Evolutionary conservation across 2,888 invertebrate genomes (phyloP).

Genomic region (Nysson spinosus): DNA sequence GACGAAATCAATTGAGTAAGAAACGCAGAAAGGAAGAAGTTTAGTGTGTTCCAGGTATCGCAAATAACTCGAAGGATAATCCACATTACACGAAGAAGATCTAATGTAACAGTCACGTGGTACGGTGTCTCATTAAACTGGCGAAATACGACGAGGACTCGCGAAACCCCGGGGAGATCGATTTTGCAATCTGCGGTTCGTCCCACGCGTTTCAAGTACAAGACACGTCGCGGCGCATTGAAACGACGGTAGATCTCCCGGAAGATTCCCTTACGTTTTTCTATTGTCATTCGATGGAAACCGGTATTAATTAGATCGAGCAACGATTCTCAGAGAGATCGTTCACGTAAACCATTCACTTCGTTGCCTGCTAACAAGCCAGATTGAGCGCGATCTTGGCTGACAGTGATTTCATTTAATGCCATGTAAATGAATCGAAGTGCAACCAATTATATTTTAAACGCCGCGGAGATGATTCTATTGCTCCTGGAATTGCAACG

Average conservation of each 20-base stretch:
- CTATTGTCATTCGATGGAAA: slow-evolving; percentile 5
- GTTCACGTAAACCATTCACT: not conserved
- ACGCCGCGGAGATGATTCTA: too few relatives aligned
- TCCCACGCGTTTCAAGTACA: not conserved
- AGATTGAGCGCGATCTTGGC: not conserved
- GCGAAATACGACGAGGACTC: slow-evolving; percentile 19
- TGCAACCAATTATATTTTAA: too few relatives aligned
- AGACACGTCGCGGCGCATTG: slow-evolving; percentile 4
- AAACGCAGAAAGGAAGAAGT: slow-evolving; percentile 5
- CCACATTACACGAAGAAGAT: slow-evolving; percentile 55
- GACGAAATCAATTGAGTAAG: slow-evolving; percentile 7
- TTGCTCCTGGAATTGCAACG: too few relatives aligned
- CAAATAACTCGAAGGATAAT: slow-evolving; percentile 55
- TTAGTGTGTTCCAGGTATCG: slow-evolving; percentile 8
- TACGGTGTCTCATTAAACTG: slow-evolving; percentile 38
- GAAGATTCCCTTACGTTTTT: slow-evolving; percentile 3
- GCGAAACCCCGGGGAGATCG: slow-evolving; percentile 17
- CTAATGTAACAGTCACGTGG: slow-evolving; percentile 55
- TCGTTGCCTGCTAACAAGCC: not conserved
- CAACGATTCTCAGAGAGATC: not conserved
- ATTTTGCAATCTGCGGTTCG: slow-evolving; percentile 37
- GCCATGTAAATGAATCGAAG: not conserved
- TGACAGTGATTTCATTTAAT: not conserved
- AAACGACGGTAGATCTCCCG: slow-evolving; percentile 2
- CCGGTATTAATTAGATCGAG: slow-evolving; percentile 9